Percentiles rank a stretch among this genome's conserved stretches.
Evolutionary conservation across 2,888 invertebrate genomes (phyloP).

Genomic region (Chelonus formosanus): DNA sequence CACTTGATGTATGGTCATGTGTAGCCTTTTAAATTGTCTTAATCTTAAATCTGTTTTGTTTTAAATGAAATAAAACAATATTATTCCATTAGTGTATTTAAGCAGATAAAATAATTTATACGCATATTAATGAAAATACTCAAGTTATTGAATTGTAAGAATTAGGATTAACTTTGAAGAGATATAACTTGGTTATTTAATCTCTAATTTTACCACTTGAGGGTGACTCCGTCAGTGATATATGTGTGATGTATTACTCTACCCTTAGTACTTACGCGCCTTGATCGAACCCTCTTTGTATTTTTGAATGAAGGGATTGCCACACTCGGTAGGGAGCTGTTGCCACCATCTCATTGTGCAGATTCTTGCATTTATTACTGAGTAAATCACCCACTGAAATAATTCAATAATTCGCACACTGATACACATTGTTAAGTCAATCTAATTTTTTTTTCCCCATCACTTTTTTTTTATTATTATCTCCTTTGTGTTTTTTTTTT

Average conservation of each 20-base stretch:
- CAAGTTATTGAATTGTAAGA: slow-evolving; percentile 25
- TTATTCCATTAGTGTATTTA: too few relatives aligned
- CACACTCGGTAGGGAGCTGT: neutral
- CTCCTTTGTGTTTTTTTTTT: too few relatives aligned
- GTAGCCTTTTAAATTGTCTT: too few relatives aligned
- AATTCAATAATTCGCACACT: neutral
- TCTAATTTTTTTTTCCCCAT: neutral
- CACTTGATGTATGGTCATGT: too few relatives aligned
- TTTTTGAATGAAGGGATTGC: neutral
- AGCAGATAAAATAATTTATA: too few relatives aligned
- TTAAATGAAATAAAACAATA: too few relatives aligned
- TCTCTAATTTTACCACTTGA: slow-evolving; percentile 61
- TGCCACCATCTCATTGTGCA: neutral
- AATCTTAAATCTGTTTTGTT: too few relatives aligned
- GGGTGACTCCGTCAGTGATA: slow-evolving; percentile 56
- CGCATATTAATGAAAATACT: too few relatives aligned
- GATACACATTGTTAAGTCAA: neutral
- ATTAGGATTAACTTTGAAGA: slow-evolving; percentile 28
- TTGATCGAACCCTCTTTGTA: neutral
- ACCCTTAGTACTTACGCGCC: neutral
- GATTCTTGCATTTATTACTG: slow-evolving; percentile 1
- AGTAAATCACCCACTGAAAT: slow-evolving; percentile 10
- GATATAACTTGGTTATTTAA: slow-evolving; percentile 58
- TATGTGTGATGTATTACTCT: slow-evolving; percentile 28
- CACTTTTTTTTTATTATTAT: neutral